Evolutionary conservation across 2,113 vertebrate species (phyloP), one percentile per base, ranked within the genome.

Genomic region (Prunella himalayana): DNA sequence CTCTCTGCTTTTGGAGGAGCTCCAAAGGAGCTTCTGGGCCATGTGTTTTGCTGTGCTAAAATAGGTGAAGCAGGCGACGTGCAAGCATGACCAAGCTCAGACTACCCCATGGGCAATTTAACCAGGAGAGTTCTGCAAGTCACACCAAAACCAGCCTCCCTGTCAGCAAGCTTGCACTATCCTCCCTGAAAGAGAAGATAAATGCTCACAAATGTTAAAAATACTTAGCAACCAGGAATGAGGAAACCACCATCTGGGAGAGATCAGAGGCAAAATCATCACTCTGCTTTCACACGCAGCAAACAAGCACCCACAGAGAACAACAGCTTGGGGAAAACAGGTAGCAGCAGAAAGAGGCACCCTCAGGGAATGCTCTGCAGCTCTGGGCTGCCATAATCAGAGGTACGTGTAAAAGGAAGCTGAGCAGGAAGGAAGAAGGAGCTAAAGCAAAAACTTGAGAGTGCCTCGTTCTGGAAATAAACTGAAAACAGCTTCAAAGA

Each of bases 261-360:
- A 73, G 61, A 93, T 94, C 65, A 81, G 60, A 83, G 65, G 57
- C 69, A 94, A 95, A 92, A 92, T 59, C 82, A 57, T 92, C 49
- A 0, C 73, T 82, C 15, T 76, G 30, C 90, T 94, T 96, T 88
- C 68, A 66, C 71, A 80, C 2, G 0, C 33, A 87, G 41, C 57
- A 92, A 94, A 75, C 70, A 94, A 83, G 61, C 47, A 82, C 37
- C 50, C 71, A 90, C 57, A 33, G 42, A 28, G 68, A 80, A 44
- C 5, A 59, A 57, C 6, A 56, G 35, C 6, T 64, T 76, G 57
- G 54, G 51, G 44, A 88, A 93, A 94, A 80, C 35, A 94, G 66
- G 78, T 72, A 95, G 28, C 13, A 5, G 54, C 54, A 82, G 31
- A 88, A 53, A 90, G 35, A 80, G 20, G 13, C 13, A 50, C 15